phyloP scores from a whole-genome alignment of 2,797 vertebrate species.

The Tokudaia muenninki region DNA sequence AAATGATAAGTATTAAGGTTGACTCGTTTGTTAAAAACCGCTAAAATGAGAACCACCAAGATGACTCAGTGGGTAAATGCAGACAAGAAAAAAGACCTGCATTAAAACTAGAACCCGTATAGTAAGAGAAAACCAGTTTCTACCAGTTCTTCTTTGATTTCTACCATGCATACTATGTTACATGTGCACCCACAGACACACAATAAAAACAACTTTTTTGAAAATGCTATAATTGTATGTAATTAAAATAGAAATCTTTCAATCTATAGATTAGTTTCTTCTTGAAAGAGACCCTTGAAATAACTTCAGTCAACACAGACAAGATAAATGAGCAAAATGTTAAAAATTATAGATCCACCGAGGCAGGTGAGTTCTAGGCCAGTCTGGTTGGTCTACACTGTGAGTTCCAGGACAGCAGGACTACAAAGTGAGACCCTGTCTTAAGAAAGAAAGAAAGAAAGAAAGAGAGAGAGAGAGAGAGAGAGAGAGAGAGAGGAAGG shows the following conservation, averaged over 20 bases:
- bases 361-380: background rate
- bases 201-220: background rate
- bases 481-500: too few species aligned
- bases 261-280: background rate
- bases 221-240: background rate
- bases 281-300: background rate
- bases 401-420: background rate
- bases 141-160: background rate
- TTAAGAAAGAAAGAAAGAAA: rapidly evolving
- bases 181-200: background rate
- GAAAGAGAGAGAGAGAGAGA: rapidly evolving
- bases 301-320: slow-evolving; percentile 22
- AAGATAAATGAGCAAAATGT: slow-evolving; percentile 2
- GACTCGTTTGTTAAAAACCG: background rate
- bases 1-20: slow-evolving; percentile 49
- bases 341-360: slow-evolving; percentile 85
- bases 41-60: background rate
- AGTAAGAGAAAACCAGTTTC: background rate
- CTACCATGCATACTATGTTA: background rate
- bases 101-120: background rate
- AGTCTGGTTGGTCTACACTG: background rate
- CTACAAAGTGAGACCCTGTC: background rate
- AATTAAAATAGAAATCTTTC: slow-evolving; percentile 44
- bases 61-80: background rate
- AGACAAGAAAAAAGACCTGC: background rate